phyloP scores from a whole-genome alignment of 2,113 vertebrate genomes.

The Corvus hawaiiensis region DNA sequence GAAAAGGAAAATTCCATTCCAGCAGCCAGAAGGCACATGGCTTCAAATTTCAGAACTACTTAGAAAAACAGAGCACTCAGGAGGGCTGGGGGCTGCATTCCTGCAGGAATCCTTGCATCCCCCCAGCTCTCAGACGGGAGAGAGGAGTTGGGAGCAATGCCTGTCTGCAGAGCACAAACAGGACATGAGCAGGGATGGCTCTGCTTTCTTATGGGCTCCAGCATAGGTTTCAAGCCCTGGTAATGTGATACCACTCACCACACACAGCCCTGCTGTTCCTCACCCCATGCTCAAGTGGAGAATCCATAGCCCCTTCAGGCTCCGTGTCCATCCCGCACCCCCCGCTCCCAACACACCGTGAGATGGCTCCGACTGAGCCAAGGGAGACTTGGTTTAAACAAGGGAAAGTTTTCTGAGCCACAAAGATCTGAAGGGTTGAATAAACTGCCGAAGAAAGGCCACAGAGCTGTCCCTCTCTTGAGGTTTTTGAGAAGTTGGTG shows the following conservation, averaged over 20 bases:
- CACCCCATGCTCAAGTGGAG: neutral
- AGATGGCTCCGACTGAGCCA: rapidly evolving
- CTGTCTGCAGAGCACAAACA: neutral
- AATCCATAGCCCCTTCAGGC: neutral
- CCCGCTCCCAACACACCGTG: rapidly evolving
- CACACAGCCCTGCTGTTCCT: neutral
- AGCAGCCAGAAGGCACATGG: neutral
- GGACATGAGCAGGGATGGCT: neutral
- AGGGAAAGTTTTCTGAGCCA: neutral
- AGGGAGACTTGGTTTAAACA: neutral
- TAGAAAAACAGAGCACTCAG: neutral
- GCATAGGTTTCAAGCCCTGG: neutral
- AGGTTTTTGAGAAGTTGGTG: neutral
- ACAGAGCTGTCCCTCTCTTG: rapidly evolving
- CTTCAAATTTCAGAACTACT: slow-evolving; percentile 10
- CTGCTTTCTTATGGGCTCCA: neutral
- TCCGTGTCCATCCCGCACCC: rapidly evolving
- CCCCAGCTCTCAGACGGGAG: neutral
- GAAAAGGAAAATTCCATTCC: neutral
- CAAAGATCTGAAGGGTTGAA: neutral
- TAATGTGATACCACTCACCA: neutral
- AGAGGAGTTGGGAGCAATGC: neutral
- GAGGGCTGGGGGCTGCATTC: neutral
- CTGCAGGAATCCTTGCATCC: neutral
- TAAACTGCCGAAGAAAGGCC: neutral